Percentiles rank a stretch among this genome's conserved stretches.
Evolutionary conservation across 1,140 invertebrate genomes (phyloP).

Genomic region (Diorhabda sublineata): DNA sequence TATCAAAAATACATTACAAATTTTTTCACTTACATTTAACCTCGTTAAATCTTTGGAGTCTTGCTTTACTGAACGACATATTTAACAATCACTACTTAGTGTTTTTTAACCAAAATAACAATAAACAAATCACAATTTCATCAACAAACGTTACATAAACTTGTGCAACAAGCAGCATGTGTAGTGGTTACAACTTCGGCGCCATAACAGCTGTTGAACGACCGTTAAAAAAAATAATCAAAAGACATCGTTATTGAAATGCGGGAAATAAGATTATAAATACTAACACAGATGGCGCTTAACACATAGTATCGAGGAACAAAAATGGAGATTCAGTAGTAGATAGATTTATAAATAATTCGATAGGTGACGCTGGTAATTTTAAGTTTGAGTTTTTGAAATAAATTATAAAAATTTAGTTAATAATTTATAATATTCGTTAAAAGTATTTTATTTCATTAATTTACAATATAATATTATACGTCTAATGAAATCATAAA

Average conservation of each 20-base stretch:
- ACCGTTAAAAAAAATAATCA: neutral
- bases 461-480: too few species aligned
- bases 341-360: too few species aligned
- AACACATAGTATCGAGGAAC: neutral
- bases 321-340: neutral
- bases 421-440: too few species aligned
- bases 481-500: too few species aligned
- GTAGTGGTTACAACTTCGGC: neutral
- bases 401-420: too few species aligned
- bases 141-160: neutral
- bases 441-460: too few species aligned
- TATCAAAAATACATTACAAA: too few species aligned
- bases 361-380: too few species aligned
- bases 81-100: slow-evolving; percentile 1
- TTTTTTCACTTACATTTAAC: slow-evolving; percentile 35
- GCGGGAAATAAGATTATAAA: neutral
- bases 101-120: neutral
- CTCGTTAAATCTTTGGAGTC: slow-evolving; percentile 45
- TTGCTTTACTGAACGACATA: slow-evolving; percentile 44
- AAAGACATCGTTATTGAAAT: neutral
- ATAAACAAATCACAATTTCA: neutral
- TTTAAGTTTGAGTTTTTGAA: too few species aligned
- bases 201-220: neutral
- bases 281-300: neutral
- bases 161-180: neutral